A percentile compares a stretch with the other conserved stretches of the same genome.
Conservation (phyloP, 2,113 vertebrate species). For the Crypturellus undulatus region DNA sequence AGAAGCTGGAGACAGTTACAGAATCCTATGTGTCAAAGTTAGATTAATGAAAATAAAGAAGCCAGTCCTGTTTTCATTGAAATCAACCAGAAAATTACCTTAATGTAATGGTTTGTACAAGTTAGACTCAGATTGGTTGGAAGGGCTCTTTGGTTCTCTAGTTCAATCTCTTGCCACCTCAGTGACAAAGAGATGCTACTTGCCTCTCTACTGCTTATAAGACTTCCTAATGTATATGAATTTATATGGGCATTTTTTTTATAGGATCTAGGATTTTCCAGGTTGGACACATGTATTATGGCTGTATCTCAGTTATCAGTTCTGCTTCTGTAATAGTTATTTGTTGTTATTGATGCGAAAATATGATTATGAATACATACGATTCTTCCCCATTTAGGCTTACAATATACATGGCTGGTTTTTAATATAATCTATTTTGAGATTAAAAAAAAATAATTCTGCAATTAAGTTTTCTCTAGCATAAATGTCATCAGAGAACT, state of each 20-base stretch:
- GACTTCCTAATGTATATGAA: not conserved
- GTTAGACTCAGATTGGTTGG: not conserved
- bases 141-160: not conserved
- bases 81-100: not conserved
- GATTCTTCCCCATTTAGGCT: not conserved
- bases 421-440: not conserved
- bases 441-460: not conserved
- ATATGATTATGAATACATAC: not conserved
- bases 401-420: not conserved
- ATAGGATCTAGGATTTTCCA: not conserved
- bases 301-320: not conserved
- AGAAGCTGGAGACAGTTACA: not conserved
- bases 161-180: not conserved
- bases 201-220: not conserved
- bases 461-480: not conserved
- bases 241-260: not conserved
- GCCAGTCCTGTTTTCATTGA: not conserved
- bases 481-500: not conserved
- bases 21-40: not conserved
- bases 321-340: not conserved
- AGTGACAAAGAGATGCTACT: not conserved
- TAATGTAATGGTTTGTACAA: not conserved
- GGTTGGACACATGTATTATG: not conserved
- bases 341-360: not conserved
- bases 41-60: not conserved